Evolutionary conservation across 2,113 vertebrate genomes (phyloP).

Genomic region (Onychostruthus taczanowskii): DNA sequence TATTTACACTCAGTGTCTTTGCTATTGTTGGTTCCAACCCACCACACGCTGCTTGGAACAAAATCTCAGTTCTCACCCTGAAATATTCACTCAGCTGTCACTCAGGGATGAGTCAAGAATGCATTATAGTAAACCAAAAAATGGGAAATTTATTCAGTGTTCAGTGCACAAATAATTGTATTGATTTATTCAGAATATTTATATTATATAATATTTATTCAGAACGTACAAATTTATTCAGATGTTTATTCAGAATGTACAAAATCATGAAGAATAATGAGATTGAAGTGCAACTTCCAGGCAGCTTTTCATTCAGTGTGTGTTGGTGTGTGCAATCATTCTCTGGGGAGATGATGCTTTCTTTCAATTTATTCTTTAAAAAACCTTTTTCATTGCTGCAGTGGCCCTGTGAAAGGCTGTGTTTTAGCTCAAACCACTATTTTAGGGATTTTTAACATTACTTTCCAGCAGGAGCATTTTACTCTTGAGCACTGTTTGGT

Average conservation of each 20-base stretch:
- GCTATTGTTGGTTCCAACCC: background rate
- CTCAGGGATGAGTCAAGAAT: background rate
- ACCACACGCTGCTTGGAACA: background rate
- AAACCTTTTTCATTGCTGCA: background rate
- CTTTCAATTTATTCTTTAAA: background rate
- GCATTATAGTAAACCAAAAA: background rate
- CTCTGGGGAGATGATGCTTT: background rate
- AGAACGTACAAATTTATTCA: background rate
- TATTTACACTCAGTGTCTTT: background rate
- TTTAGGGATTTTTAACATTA: background rate
- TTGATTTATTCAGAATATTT: background rate
- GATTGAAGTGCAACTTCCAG: background rate
- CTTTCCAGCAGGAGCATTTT: background rate
- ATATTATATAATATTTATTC: background rate
- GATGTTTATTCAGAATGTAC: background rate
- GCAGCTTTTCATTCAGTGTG: background rate
- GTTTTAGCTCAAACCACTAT: rapidly evolving
- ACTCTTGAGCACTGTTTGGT: background rate
- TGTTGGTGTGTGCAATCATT: background rate
- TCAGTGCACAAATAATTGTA: background rate
- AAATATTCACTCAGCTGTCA: background rate
- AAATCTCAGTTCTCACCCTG: background rate
- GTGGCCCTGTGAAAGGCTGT: background rate
- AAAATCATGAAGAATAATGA: background rate
- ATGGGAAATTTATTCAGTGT: background rate